Evolutionary conservation across 2,888 invertebrate genomes (phyloP), one percentile per base, ranked within the genome.

Genomic region (Romanomermis culicivorax): DNA sequence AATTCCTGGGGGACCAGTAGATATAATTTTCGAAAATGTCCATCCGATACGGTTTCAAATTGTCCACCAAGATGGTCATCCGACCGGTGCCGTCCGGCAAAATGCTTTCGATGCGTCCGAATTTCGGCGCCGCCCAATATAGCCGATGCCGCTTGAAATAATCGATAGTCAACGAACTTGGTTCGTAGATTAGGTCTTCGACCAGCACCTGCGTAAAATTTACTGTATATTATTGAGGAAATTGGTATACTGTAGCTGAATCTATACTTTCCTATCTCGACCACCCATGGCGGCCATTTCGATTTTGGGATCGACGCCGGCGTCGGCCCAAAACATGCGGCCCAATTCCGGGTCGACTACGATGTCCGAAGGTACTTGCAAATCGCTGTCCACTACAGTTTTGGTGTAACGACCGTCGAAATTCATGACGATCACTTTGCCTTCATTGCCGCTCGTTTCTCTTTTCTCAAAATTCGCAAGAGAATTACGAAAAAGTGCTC

Each of bases 271-370:
- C 1, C 89, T 77, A 68, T 85, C 83, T 0, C 82, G 83, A 0
- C 95, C 95, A 66, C 91, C 93, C 88, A 95, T 86, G 87, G 91
- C 93, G 1, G 88, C 79, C 2, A 81, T 79, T 69, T 93, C 93
- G 58, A 97, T 88, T 71, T 89, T 93, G 0, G 88, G 85, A 2
- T 80, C 80, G 0, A 81, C 80, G 2, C 91, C 88, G 0, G 84
- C 82, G 69, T 95, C 91, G 0, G 88, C 79, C 89, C 93, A 97
- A 72, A 83, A 86, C 78, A 93, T 80, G 56, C 71, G 62, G 1
- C 91, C 76, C 49, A 67, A 60, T 43, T 69, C 64, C 23, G 76
- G 72, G 73, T 91, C 87, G 0, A 91, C 77, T 0, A 79, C 89
- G 24, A 97, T 74, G 0, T 89, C 82, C 0, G 85, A 83, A 0